These are phyloP conservation scores for Chauna torquata DNA, from an alignment of 2,113 vertebrate species.

Conservation along the genomic window DNA sequence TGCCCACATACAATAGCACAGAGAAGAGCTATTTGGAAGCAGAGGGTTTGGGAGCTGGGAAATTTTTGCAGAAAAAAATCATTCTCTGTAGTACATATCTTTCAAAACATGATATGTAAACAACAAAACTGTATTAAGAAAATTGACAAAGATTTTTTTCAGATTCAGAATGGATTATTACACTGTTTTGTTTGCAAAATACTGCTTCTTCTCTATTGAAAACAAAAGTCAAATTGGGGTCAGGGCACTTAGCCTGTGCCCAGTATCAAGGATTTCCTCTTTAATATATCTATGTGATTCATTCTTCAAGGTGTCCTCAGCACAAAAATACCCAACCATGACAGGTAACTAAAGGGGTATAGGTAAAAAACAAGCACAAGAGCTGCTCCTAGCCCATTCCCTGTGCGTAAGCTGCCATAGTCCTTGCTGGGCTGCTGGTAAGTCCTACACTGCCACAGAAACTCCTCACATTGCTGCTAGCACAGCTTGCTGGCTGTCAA, in stretches of 20 bases:
- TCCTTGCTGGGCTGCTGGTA: neutral
- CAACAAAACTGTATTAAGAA: neutral
- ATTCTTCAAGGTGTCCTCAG: neutral
- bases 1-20: neutral
- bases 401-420: neutral
- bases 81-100: neutral
- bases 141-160: neutral
- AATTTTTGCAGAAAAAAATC: neutral
- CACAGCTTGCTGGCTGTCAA: neutral
- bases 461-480: neutral
- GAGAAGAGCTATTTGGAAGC: neutral
- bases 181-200: neutral
- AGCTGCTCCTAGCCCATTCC: neutral
- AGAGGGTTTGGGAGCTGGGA: neutral
- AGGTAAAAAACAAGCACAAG: neutral
- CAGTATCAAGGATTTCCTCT: neutral
- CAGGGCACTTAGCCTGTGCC: neutral
- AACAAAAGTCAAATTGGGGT: neutral
- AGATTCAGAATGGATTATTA: neutral
- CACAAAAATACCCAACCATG: neutral
- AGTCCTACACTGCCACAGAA: neutral
- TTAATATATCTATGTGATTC: neutral
- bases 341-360: rapidly evolving
- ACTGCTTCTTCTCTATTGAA: neutral
- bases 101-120: neutral